Conservation (phyloP, 2,888 invertebrate species). For the Aphrophora alni region DNA sequence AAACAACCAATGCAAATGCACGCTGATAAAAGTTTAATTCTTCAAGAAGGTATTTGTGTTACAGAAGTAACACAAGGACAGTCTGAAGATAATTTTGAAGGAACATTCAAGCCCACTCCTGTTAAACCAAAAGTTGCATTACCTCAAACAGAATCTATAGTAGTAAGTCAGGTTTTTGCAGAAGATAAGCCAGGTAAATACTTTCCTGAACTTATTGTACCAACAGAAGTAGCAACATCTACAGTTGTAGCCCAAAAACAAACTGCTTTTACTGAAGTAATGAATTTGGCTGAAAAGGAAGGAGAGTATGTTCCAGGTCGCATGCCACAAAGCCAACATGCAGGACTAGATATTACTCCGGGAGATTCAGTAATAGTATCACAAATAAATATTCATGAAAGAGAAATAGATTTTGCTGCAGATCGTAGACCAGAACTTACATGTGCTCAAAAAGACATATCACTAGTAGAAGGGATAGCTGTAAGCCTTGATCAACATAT, state of each 20-base stretch:
- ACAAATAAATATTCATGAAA: slow-evolving; percentile 67
- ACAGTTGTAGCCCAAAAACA: slow-evolving; percentile 71
- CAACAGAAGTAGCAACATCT: slow-evolving; percentile 76
- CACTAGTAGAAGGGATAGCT: slow-evolving; percentile 61
- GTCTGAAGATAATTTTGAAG: slow-evolving; percentile 65
- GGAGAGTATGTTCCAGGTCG: slow-evolving; percentile 65
- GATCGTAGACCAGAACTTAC: slow-evolving; percentile 58
- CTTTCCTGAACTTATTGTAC: slow-evolving; percentile 78
- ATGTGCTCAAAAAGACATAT: slow-evolving; percentile 62
- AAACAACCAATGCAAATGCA: slow-evolving; percentile 60
- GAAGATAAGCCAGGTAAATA: slow-evolving; percentile 79
- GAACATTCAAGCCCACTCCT: slow-evolving; percentile 58
- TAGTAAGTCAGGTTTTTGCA: slow-evolving; percentile 71
- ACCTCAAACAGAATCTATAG: slow-evolving; percentile 67
- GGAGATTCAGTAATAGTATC: slow-evolving; percentile 67
- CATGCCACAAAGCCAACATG: slow-evolving; percentile 67
- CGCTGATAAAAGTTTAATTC: slow-evolving; percentile 65
- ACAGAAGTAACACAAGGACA: slow-evolving; percentile 69
- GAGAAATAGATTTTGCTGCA: slow-evolving; percentile 65
- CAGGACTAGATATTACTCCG: slow-evolving; percentile 64
- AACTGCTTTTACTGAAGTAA: slow-evolving; percentile 66
- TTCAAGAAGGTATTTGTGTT: slow-evolving; percentile 69
- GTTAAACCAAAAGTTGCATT: slow-evolving; percentile 68
- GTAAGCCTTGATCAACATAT: slow-evolving; percentile 69
- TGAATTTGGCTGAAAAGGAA: slow-evolving; percentile 72